phyloP scores from a whole-genome alignment of 64 coral and sea anemone species.

The Stylophora pistillata region DNA sequence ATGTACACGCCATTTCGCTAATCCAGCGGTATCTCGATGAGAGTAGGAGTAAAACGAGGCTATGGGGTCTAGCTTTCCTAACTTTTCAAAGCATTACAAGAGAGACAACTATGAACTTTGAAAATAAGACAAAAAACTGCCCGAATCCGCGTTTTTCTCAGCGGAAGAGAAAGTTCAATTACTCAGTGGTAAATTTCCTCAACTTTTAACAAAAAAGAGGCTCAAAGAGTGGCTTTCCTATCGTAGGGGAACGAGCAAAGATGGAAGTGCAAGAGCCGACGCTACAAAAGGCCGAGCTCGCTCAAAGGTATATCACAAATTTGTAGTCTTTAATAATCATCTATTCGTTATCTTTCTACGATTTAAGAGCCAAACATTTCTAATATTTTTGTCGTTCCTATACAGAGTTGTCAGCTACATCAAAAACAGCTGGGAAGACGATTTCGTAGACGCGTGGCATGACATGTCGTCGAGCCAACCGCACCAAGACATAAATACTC shows the following conservation, averaged over 20 bases:
- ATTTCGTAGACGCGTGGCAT: slow-evolving; percentile 55
- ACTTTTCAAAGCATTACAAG: too few species aligned
- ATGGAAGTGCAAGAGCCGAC: neutral
- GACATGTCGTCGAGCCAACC: slow-evolving; percentile 44
- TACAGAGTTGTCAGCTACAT: slow-evolving; percentile 65
- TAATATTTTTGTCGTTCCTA: too few species aligned
- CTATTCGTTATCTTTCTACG: too few species aligned
- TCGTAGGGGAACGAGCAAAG: neutral
- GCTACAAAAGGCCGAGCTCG: neutral
- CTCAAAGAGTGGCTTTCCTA: neutral
- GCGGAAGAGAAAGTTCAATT: neutral
- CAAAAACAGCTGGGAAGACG: slow-evolving; percentile 63
- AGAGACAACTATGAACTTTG: neutral
- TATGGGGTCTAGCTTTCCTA: too few species aligned
- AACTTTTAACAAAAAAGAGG: neutral
- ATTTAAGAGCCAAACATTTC: too few species aligned
- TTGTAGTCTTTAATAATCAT: neutral
- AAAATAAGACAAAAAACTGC: neutral
- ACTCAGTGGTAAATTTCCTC: neutral
- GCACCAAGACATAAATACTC: too few species aligned
- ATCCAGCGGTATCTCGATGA: too few species aligned
- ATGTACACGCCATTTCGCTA: too few species aligned
- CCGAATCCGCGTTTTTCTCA: neutral
- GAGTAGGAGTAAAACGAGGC: neutral
- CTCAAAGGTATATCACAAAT: neutral